Conservation (phyloP, 2,113 vertebrate species). For the Semnornis frantzii region DNA sequence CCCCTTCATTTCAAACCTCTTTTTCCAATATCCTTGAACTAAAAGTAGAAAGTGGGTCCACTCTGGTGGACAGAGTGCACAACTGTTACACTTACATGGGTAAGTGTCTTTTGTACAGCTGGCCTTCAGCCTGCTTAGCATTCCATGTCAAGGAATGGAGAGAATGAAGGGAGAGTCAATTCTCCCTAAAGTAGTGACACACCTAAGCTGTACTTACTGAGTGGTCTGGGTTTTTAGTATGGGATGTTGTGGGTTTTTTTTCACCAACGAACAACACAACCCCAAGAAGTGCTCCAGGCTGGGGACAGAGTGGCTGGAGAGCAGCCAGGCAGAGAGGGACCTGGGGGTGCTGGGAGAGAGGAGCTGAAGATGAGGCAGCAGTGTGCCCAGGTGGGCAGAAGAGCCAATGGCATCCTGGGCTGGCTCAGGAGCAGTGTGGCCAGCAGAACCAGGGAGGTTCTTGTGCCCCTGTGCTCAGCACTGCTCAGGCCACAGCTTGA, state of each 20-base stretch:
- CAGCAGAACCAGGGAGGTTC: no score
- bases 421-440: no score
- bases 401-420: no score
- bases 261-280: not conserved
- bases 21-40: not conserved
- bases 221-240: no score
- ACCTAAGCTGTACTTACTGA: not conserved
- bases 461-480: no score
- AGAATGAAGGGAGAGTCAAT: not conserved
- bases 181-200: not conserved
- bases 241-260: not conserved
- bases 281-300: no score
- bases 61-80: not conserved
- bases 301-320: no score
- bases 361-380: no score
- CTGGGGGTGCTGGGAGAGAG: no score
- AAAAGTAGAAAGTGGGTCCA: not conserved
- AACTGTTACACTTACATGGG: accelerated
- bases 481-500: no score
- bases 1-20: not conserved
- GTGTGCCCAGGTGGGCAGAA: no score
- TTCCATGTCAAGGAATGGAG: not conserved
- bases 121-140: not conserved
- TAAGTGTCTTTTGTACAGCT: not conserved
- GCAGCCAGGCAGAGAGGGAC: no score